Percentiles rank a stretch among this genome's conserved stretches.
phyloP scores from a whole-genome alignment of 2,113 vertebrate species.

The Carlito syrichta region DNA sequence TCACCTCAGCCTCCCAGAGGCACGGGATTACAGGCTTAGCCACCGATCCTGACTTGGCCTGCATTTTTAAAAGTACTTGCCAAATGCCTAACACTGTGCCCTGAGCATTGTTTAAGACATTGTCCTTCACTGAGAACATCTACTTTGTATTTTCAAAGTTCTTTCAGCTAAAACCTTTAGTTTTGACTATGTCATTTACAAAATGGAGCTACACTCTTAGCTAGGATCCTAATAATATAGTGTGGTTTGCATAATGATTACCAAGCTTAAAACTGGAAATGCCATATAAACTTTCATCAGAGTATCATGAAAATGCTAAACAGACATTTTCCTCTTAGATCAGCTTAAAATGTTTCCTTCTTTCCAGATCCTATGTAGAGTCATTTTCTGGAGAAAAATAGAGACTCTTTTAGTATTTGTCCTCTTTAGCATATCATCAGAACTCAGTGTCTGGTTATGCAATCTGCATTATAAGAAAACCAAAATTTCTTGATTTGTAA shows the following conservation, averaged over 20 bases:
- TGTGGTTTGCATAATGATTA: background rate
- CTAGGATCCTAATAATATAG: background rate
- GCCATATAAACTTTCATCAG: background rate
- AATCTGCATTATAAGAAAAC: conserved; percentile 21
- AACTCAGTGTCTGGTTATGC: background rate
- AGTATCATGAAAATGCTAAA: background rate
- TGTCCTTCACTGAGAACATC: background rate
- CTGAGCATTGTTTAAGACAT: background rate
- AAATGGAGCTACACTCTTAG: background rate
- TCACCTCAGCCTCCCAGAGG: too few species aligned
- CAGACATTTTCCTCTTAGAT: background rate
- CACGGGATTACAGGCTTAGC: too few species aligned
- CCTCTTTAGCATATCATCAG: background rate
- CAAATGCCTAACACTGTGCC: background rate
- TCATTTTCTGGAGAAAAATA: conserved; percentile 45
- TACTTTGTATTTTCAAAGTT: conserved; percentile 2
- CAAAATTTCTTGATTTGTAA: background rate
- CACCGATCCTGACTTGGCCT: background rate
- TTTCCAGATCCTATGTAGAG: background rate
- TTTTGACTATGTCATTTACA: conserved; percentile 26
- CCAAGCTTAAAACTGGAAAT: background rate
- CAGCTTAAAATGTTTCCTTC: conserved; percentile 14
- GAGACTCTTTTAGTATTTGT: conserved; percentile 21
- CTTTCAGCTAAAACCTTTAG: conserved; percentile 18
- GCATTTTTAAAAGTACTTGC: background rate